Conservation (phyloP, 2,113 vertebrate species). For the Ascaphus truei region DNA sequence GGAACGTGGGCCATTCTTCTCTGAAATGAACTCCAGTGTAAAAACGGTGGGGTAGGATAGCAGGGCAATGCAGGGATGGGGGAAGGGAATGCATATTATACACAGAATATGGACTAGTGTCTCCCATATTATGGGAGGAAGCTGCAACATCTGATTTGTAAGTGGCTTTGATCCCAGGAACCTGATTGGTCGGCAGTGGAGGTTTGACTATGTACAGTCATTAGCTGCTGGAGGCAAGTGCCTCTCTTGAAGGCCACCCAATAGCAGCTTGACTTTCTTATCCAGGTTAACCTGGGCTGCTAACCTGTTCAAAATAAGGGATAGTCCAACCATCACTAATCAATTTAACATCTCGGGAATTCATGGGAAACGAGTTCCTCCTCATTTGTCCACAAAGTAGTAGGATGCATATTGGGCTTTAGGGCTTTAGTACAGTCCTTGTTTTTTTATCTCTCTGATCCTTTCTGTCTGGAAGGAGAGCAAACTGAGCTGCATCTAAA, state of each 20-base stretch:
- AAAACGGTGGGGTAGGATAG: constrained; percentile 30
- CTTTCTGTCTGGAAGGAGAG: neutral
- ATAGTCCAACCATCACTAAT: constrained; percentile 20
- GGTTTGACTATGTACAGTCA: neutral
- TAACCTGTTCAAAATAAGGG: constrained; percentile 28
- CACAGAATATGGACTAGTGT: constrained; percentile 24
- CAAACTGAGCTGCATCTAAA: constrained; percentile 50
- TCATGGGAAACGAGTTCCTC: neutral
- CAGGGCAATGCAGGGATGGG: constrained; percentile 31
- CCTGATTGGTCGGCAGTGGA: neutral
- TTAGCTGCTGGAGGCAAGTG: neutral
- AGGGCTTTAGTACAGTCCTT: constrained; percentile 2
- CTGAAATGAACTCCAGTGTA: constrained; percentile 9
- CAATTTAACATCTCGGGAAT: constrained; percentile 10
- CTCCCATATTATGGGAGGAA: constrained; percentile 10
- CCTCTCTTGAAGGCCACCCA: neutral
- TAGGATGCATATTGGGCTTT: neutral
- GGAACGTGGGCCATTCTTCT: constrained; percentile 11
- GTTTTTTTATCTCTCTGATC: neutral
- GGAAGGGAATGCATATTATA: constrained; percentile 29
- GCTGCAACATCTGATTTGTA: constrained; percentile 12
- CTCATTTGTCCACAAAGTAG: constrained; percentile 5
- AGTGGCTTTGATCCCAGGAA: constrained; percentile 10
- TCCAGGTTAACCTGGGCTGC: constrained; percentile 13
- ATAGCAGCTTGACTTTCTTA: constrained; percentile 18